Conservation (phyloP, 1,140 invertebrate genomes). For the Drosophila ohnishii region DNA sequence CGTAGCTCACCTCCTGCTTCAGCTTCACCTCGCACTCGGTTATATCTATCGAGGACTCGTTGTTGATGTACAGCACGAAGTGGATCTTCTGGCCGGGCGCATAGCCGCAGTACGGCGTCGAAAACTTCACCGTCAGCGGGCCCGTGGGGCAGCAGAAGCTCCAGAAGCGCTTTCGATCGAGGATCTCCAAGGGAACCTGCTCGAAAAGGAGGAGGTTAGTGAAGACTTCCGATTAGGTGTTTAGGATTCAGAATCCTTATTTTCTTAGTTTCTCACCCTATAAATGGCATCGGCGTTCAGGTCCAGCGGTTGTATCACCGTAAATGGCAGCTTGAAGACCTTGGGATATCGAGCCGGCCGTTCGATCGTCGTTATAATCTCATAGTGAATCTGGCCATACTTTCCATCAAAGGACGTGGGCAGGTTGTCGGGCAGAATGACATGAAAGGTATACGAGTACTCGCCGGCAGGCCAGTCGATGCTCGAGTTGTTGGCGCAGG, state of each 20-base stretch:
- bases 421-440: conserved; percentile 85
- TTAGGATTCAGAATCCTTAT: neutral
- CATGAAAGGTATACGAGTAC: conserved; percentile 86
- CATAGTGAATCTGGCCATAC: conserved; percentile 88
- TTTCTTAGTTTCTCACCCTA: conserved; percentile 48
- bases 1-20: conserved; percentile 83
- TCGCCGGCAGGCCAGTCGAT: conserved; percentile 85
- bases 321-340: conserved; percentile 89
- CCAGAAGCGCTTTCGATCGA: conserved; percentile 84
- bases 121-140: conserved; percentile 78
- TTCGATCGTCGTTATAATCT: conserved; percentile 88
- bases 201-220: conserved; percentile 5
- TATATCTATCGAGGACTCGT: conserved; percentile 84
- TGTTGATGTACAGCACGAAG: conserved; percentile 80
- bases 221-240: too few relatives aligned
- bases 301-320: conserved; percentile 89
- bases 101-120: conserved; percentile 81
- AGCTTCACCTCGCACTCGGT: conserved; percentile 84
- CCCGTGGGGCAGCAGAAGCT: conserved; percentile 81
- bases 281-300: conserved; percentile 86
- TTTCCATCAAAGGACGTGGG: conserved; percentile 90
- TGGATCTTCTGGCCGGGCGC: conserved; percentile 80
- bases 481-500: conserved; percentile 72
- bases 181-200: conserved; percentile 85
- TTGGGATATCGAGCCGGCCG: conserved; percentile 90